Percentiles rank a stretch among this genome's conserved stretches.
Evolutionary conservation across 2,113 vertebrate species (phyloP).

Genomic region (Acanthisitta chloris): DNA sequence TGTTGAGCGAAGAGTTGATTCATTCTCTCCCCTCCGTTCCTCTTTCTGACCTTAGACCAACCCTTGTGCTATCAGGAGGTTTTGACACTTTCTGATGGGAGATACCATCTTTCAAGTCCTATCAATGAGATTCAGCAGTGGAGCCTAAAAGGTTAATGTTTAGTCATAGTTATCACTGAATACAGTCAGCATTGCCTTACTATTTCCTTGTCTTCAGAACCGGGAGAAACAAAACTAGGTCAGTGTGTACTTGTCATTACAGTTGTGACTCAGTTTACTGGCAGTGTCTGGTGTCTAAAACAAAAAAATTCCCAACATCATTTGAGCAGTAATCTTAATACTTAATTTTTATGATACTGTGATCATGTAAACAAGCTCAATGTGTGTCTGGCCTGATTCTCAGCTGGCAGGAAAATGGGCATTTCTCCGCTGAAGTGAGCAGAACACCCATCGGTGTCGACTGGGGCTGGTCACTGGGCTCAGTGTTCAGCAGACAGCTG

Average conservation of each 20-base stretch:
- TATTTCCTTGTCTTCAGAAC: conserved; percentile 37
- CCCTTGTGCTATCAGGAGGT: background rate
- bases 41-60: background rate
- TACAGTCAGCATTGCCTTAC: conserved; percentile 26
- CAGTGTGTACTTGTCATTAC: conserved; percentile 32
- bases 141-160: conserved; percentile 47
- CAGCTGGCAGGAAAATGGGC: background rate
- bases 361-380: background rate
- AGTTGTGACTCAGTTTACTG: conserved; percentile 63
- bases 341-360: background rate
- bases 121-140: background rate
- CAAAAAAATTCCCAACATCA: conserved; percentile 1
- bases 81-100: background rate
- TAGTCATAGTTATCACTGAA: conserved; percentile 43
- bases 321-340: background rate
- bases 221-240: conserved; percentile 55
- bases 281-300: background rate
- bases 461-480: conserved; percentile 1
- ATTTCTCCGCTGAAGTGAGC: background rate
- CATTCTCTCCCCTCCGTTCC: background rate
- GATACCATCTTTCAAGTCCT: background rate
- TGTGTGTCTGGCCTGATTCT: background rate
- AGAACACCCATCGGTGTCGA: background rate
- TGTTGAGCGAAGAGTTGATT: conserved; percentile 35
- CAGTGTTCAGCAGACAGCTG: conserved; percentile 29